Evolutionary conservation across 2,888 invertebrate genomes (phyloP), one percentile per base, ranked within the genome.

Genomic region (Andrena bicolor): DNA sequence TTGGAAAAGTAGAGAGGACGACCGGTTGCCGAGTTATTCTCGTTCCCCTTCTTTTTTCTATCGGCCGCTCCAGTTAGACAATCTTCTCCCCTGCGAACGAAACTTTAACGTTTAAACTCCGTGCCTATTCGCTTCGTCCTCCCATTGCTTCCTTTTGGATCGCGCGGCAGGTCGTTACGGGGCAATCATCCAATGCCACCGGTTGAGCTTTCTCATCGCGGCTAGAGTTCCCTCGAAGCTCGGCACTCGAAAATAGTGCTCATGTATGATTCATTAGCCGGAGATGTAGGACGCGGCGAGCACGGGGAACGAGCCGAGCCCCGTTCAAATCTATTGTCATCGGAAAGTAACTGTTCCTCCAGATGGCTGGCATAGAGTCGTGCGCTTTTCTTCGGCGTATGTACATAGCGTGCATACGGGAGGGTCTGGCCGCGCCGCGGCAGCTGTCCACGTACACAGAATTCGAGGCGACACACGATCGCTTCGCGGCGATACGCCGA

Each of bases 11-110:
- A 77, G 82, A 87, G 87, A 79, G 79, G 66, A 60, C 78, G 86
- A 87, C 84, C 86, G 84, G 83, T 85, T 80, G 64, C 63, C 61
- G 61, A 63, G 76, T 65, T 75, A 80, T 84, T 74, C 76, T 79
- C 73, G 73, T 85, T 87, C 74, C 64, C 68, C 64, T 53, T 78
- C 51, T 56, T 69, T 68, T 35, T 49, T 61, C n/a, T 56, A 58
- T 66, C 76, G 28, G 49, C 51, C 71, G 87, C 83, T 87, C 85
- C 80, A 87, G 81, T 87, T 86, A 75, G 61, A 82, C 82, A 61
- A 49, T 53, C 70, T 60, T 69, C 53, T 13, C 49, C 3, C 30
- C 63, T 35, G 3, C 7, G 68, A 64, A 64, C 32, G 26, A 32
- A 0, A 28, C 48, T 10, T 41, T 28, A 20, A 60, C 53, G 30